These are phyloP conservation scores for Piaya cayana DNA, from an alignment of 2,113 vertebrate genomes.

Conservation along the genomic window DNA sequence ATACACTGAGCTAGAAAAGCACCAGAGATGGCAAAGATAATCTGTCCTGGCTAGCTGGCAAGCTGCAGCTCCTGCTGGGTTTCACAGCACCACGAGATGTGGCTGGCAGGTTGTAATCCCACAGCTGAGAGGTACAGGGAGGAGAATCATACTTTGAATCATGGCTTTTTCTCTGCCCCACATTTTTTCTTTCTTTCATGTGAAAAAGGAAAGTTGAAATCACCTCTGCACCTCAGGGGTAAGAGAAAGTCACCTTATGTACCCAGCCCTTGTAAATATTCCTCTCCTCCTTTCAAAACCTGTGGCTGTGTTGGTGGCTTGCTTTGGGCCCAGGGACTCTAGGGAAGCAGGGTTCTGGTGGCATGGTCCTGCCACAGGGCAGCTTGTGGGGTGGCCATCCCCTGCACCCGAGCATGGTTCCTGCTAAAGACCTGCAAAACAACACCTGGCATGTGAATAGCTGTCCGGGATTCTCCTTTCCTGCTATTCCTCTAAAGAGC, in stretches of 20 bases:
- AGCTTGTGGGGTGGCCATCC: background rate
- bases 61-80: background rate
- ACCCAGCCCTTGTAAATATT: background rate
- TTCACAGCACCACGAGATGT: background rate
- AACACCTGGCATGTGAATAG: background rate
- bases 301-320: rapidly evolving
- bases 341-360: background rate
- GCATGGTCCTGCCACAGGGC: background rate
- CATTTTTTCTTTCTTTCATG: background rate
- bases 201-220: background rate
- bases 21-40: background rate
- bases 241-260: background rate
- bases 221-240: background rate
- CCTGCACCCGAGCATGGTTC: background rate
- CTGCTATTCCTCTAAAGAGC: background rate
- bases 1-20: background rate
- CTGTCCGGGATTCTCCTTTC: background rate
- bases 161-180: background rate
- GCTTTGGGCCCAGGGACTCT: background rate
- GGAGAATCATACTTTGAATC: background rate
- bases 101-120: background rate
- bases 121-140: background rate
- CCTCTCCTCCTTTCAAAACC: background rate
- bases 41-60: background rate
- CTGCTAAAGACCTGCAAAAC: background rate